Evolutionary conservation across 2,888 invertebrate species (phyloP).

Genomic region (Chrysodeixis includens): DNA sequence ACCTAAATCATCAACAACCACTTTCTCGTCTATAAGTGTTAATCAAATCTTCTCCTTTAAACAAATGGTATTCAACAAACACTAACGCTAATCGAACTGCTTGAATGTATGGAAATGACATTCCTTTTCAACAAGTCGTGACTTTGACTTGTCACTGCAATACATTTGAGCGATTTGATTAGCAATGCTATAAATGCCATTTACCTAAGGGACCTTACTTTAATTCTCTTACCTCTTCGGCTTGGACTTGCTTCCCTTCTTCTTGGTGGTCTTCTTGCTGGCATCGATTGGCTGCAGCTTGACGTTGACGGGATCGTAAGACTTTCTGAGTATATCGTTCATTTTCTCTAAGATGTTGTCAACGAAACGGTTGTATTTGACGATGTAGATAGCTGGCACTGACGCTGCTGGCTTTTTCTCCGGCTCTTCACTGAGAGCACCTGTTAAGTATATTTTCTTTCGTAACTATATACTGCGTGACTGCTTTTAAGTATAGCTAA

Average conservation of each 20-base stretch:
- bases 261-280: conserved; percentile 87
- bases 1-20: background rate
- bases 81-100: no score
- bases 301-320: conserved; percentile 96
- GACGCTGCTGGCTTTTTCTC: conserved; percentile 70
- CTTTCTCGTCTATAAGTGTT: conserved; percentile 31
- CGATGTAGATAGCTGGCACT: conserved; percentile 92
- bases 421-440: conserved; percentile 82
- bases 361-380: conserved; percentile 95
- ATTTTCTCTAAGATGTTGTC: conserved; percentile 95
- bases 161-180: no score
- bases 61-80: background rate
- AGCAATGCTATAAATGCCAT: no score
- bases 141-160: no score
- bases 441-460: conserved; percentile 72
- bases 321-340: conserved; percentile 93
- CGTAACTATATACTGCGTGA: background rate
- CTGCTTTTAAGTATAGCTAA: no score
- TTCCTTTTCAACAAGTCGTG: no score
- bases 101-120: no score
- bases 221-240: conserved; percentile 73
- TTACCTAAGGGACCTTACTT: no score
- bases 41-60: background rate
- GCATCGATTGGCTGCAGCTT: conserved; percentile 90
- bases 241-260: conserved; percentile 79